Evolutionary conservation across 2,113 vertebrate genomes (phyloP), one percentile per base, ranked within the genome.

Genomic region (Dolichallabes microphthalmus): DNA sequence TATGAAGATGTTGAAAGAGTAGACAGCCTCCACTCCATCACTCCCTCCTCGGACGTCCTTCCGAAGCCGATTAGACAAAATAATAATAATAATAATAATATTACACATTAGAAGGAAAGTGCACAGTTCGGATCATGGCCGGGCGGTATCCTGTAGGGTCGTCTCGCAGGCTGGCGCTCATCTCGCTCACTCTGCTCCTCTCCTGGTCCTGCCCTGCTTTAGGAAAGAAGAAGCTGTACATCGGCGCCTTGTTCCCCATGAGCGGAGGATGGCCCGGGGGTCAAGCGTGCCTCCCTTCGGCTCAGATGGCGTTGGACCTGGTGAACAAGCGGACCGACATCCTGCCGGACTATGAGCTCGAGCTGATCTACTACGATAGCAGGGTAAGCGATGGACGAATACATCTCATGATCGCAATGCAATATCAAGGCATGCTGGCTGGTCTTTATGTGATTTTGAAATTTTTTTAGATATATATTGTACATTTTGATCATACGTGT

Each of bases 191-290:
- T 82, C 68, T 94, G 86, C 91, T 94, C 86, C 90, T 92, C 69
- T 92, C 93, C 87, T 91, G 93, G 87, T 93, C 93, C 63, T 93
- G 94, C 80, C 92, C 92, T 83, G 89, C 93, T 91, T 88, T 94
- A 96, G 96, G 97, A 82, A 97, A 97, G 94, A 96, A 96, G 93
- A 96, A 96, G 85, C 96, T 98, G 89, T 97, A 97, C 95, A 97
- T 97, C 92, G 96, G 97, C 82, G 97, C 96, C 53, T 95, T 98
- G 90, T 98, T 98, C 92, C 97, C 97, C 69, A 98, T 97, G 97
- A 97, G 96, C 88, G 96, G 97, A 5, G 97, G 96, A 87, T 97
- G 97, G 97, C 97, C 96, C 0, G 97, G 97, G 64, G 96, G 97
- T 11, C 97, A 98, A 93, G 97, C 96, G 78, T 98, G 97, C 88